Base-by-base conservation (phyloP, 2,797 vertebrate species). In the Calcarius lapponicus region DNA sequence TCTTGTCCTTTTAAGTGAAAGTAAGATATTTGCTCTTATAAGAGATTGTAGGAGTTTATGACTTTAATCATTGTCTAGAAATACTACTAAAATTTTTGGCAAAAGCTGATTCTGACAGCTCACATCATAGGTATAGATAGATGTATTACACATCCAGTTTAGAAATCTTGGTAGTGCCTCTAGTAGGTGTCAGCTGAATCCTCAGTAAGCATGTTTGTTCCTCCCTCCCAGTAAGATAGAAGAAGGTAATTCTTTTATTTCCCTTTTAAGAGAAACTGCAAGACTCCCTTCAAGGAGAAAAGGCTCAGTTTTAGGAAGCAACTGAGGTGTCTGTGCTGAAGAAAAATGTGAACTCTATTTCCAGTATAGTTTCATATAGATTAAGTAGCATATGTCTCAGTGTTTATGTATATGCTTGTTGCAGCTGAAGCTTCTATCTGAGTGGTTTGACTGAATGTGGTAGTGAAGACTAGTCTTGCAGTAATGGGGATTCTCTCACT, bases 51-150 rank as follows among this genome's bases (percentile, higher is more conserved):
- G 19, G 45, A n/a, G 5, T 43, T 64, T n/a, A n/a, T 47, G 66
- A 11, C 11, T 20, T 38, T 84, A 67, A 54, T 62, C 5, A 3
- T 64, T 16, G 3, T 47, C 15, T 76, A 53, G 66, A 64, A 94
- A 57, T 81, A 19, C 12, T 58, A 22, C 28, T 74, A 5, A 83
- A 62, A n/a, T 34, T 51, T 92, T 21, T 61, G 45, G 43, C 21
- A 69, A 48, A 75, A 73, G 4, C n/a, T 24, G 5, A 76, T 90
- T 89, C 10, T 72, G 18, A 15, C 51, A 43, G 10, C 21, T 94
- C 9, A 3, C 7, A 19, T 70, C 7, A 7, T 24, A 60, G 13
- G 6, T n/a, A 5, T 36, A 48, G 2, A 2, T n/a, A 5, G 13
- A 34, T 34, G 2, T 53, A 1, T 36, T 47, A 26, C 12, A n/a